Base-by-base conservation (phyloP, 2,797 vertebrate genomes). In the Clamator glandarius region DNA sequence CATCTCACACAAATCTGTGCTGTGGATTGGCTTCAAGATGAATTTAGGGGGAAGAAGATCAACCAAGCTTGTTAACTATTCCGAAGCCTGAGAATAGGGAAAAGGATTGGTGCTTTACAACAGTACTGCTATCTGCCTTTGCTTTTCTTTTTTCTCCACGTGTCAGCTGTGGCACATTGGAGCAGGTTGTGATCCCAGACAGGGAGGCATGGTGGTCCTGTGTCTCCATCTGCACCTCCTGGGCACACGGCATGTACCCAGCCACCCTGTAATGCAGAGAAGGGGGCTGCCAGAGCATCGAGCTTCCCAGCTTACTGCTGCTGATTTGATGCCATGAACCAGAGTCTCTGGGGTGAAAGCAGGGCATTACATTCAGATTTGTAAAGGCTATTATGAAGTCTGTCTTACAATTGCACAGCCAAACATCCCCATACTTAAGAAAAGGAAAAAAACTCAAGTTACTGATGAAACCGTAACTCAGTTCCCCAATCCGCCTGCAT, bases 381-480 rank as follows among this genome's bases (percentile, higher is more conserved):
- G 52, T 35, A 52, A 51, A 51, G n/a, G 58, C 35, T 58, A 33
- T 9, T 20, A 5, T 57, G 20, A 54, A 68, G 35, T 19, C 75
- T 81, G 28, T 19, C 55, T 66, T 59, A 5, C 2, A 88, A 76
- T 18, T 62, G n/a, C 24, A 89, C 62, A 87, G 73, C 24, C 57
- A 61, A 95, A 67, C 20, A 48, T 9, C 29, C 51, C 36, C 39
- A 39, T 28, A 41, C 5, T 54, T 36, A 36, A 20, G 7, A 41
- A 77, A 87, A 42, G 13, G 70, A 73, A 76, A 68, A 90, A 90
- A 66, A 67, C 8, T 14, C 41, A 46, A 78, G 54, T 51, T 76
- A 67, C 59, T 84, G 67, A 39, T 54, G n/a, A 84, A 95, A 86
- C 42, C 59, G 82, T 75, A 81, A 73, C 78, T 93, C 90, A 55